Conservation (phyloP, 2,113 vertebrate species). For the Peromyscus maniculatus region DNA sequence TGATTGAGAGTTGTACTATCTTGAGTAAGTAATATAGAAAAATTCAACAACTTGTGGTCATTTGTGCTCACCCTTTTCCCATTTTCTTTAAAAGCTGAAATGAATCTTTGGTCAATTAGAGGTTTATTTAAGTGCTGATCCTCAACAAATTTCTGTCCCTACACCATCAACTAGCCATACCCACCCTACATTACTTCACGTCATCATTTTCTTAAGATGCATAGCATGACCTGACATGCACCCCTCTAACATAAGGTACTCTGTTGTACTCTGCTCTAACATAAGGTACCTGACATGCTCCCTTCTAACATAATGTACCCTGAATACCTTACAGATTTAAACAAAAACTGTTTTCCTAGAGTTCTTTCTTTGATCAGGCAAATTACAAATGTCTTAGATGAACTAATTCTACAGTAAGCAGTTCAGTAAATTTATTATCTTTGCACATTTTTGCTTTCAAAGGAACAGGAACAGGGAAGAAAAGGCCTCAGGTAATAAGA, state of each 20-base stretch:
- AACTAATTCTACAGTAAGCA: constrained; percentile 23
- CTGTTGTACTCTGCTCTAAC: not conserved
- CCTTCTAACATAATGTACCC: not conserved
- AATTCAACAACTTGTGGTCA: not conserved
- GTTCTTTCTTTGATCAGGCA: not conserved
- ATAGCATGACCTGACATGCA: not conserved
- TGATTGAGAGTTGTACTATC: constrained; percentile 2
- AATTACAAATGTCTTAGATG: constrained; percentile 9
- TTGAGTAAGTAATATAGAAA: not conserved
- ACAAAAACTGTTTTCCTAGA: not conserved
- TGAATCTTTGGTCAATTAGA: not conserved
- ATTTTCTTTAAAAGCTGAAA: not conserved
- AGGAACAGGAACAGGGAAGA: constrained; percentile 32
- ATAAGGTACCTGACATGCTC: not conserved
- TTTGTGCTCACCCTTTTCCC: not conserved
- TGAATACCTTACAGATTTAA: constrained; percentile 3
- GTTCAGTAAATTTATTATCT: constrained; percentile 32
- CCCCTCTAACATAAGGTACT: not conserved
- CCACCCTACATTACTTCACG: not conserved
- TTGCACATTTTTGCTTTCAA: constrained; percentile 56
- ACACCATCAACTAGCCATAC: not conserved
- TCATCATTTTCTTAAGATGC: not conserved
- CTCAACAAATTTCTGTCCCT: not conserved
- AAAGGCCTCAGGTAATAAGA: constrained; percentile 47
- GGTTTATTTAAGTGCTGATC: constrained; percentile 18